Percentiles rank a stretch among this genome's conserved stretches.
These are phyloP conservation scores for Stegostoma tigrinum DNA, from an alignment of 2,113 vertebrate genomes.

Conservation along the genomic window DNA sequence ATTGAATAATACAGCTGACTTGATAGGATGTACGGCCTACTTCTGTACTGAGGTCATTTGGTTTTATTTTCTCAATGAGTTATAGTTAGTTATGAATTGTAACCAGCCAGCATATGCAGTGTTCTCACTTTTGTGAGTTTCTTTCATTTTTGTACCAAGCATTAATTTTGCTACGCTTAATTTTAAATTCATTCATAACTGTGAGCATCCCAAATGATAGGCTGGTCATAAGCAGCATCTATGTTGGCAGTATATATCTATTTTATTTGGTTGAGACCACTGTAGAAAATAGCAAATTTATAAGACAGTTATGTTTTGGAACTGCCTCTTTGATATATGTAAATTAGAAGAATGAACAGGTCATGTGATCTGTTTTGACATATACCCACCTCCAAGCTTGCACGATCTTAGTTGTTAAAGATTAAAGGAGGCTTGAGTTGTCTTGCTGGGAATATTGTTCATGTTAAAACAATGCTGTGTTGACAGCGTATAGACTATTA, in stretches of 20 bases:
- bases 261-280: not conserved
- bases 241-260: not conserved
- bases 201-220: not conserved
- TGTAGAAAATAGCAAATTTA: too few species aligned
- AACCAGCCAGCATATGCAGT: not conserved
- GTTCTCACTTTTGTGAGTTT: not conserved
- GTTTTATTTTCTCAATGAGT: not conserved
- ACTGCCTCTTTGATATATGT: too few species aligned
- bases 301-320: too few species aligned
- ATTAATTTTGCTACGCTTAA: too few species aligned
- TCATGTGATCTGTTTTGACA: not conserved
- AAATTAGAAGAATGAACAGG: too few species aligned
- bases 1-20: too few species aligned
- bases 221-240: not conserved
- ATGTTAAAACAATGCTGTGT: not conserved
- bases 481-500: too few species aligned
- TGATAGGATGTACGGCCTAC: too few species aligned
- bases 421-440: not conserved
- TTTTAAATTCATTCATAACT: too few species aligned
- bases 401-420: not conserved
- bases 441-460: not conserved
- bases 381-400: not conserved
- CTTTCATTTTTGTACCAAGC: too few species aligned
- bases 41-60: too few species aligned
- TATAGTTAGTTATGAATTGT: not conserved